These are phyloP conservation scores for Amphimedon queenslandica DNA, from an alignment of 37 sponge, comb jelly and placozoan species.

Conservation along the genomic window DNA sequence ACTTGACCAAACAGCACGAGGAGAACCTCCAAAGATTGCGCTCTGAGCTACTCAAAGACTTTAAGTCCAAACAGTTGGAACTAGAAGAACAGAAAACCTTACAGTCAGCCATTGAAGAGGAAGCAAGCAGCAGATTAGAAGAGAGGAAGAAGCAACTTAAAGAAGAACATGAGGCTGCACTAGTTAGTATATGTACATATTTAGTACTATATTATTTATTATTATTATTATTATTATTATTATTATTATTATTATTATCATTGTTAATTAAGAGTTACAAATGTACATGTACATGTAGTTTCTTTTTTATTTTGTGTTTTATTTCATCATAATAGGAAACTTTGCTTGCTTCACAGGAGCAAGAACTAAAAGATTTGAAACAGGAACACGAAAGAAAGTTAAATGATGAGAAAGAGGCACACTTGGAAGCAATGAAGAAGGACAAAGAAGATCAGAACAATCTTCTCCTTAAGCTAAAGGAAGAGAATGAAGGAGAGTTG, in stretches of 20 bases:
- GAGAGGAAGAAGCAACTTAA: not conserved
- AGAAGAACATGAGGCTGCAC: not conserved
- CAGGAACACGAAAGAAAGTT: not conserved
- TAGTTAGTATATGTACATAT: not conserved
- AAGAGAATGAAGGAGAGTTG: not conserved
- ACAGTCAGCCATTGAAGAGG: not conserved
- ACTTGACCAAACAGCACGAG: too few species aligned
- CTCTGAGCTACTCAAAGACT: not conserved
- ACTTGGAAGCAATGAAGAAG: not conserved
- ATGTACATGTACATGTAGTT: constrained; percentile 5
- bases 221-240: too few species aligned
- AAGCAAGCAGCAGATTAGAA: not conserved
- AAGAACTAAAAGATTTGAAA: too few species aligned
- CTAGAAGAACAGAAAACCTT: not conserved
- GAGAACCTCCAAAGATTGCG: not conserved
- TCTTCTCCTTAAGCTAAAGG: not conserved
- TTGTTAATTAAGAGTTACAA: not conserved
- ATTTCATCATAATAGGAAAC: not conserved
- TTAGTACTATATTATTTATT: too few species aligned
- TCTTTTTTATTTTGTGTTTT: not conserved
- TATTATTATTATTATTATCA: not conserved
- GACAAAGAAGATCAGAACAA: not conserved
- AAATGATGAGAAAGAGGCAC: not conserved
- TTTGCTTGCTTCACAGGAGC: not conserved
- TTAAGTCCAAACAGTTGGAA: not conserved